Evolutionary conservation across 2,113 vertebrate genomes (phyloP), one percentile per base, ranked within the genome.

Genomic region (Scortum barcoo): DNA sequence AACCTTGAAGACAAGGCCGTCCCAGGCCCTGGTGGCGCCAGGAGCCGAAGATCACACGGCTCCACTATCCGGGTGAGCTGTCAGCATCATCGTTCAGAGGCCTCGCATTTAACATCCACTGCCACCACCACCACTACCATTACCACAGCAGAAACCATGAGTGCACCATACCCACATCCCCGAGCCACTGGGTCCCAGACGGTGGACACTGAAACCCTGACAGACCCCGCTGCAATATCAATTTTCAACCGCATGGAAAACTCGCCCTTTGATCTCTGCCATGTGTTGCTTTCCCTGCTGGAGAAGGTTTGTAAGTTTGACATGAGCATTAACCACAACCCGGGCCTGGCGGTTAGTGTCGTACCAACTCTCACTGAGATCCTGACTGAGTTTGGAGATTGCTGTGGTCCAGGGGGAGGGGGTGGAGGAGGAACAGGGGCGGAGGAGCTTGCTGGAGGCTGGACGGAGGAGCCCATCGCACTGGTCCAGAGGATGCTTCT

Each of bases 281-380:
- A 91, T 42, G 96, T 99, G 70, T 93, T 99, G 68, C 91, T 99
- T 22, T 99, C 97, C 17, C 94, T 99, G 38, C 85, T 99, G 71
- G 97, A 99, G 91, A 99, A 99, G 78, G 97, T 99, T 60, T 99
- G 97, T 81, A 97, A 96, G 76, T 97, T 99, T 89, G 98, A 99
- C 93, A 94, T 96, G 93, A 88, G 91, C 88, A 94, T 98, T 79
- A 99, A 96, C 93, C 97, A 96, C 90, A 97, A 93, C 85, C 97
- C 97, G n/a, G 93, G 95, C 53, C 92, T 98, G 57, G 96, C 96
- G 4, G 94, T 95, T 6, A 97, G 95, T 3, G 97, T 99, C 0
- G 97, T 99, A 36, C 97, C 97, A 24, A 97, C 97, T 0, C 93
- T 99, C 83, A 99, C 96, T 3, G 97, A 99, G 81, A 98, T 97